Evolutionary conservation across 2,888 invertebrate genomes (phyloP), one percentile per base, ranked within the genome.

Genomic region (Gastrophysa polygoni): DNA sequence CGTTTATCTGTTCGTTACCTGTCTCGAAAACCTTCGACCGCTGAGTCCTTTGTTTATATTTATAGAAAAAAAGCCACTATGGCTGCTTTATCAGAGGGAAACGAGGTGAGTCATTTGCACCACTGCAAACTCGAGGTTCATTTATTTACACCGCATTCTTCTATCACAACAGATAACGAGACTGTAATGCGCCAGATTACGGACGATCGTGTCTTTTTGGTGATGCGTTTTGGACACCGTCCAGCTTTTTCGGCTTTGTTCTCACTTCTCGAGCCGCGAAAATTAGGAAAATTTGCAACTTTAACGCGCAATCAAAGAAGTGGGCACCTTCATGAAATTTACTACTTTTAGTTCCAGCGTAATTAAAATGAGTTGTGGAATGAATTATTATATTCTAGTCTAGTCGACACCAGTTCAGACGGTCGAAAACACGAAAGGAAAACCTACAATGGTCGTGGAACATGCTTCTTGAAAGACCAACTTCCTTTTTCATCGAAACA

Each of bases 171-270:
- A 14, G 14, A 38, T 38, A 38, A 14, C 3, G 7, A 32, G 10
- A 11, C n/a, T 10, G 6, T 32, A 32, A 32, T 8, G 32, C 32
- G 32, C n/a, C n/a, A n/a, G n/a, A n/a, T n/a, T n/a, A n/a, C n/a
- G n/a, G n/a, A n/a, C n/a, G n/a, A n/a, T n/a, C n/a, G 24, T 24
- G 24, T 24, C 38, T 38, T 38, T 38, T 38, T 38, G n/a, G 14
- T 32, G 32, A 32, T 11, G 32, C 32, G 8, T 11, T 38, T 68
- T 68, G 71, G 71, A 70, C 61, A 43, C 55, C 60, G 55, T 72
- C 70, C 71, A 71, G 69, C 67, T 71, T 70, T 68, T 67, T 62
- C 55, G 46, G 59, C 65, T 62, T 59, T 54, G 65, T 59, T 61
- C 61, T n/a, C n/a, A n/a, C n/a, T n/a, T n/a, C n/a, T n/a, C n/a